These are phyloP conservation scores for Spodoptera litura DNA, from an alignment of 1,140 invertebrate genomes.

Conservation along the genomic window DNA sequence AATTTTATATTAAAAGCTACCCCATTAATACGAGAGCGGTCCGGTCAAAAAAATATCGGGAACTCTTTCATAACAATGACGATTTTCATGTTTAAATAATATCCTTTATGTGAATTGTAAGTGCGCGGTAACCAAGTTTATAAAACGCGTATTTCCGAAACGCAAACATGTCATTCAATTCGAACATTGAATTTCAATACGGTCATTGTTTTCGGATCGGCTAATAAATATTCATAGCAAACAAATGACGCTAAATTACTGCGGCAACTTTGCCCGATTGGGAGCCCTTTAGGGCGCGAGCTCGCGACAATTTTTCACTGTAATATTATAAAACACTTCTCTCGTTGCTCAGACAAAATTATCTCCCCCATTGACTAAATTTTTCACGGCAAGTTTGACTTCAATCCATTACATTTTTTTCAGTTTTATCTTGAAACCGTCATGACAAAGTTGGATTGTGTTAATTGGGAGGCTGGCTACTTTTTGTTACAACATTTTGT, in stretches of 20 bases:
- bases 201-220: conserved; percentile 74
- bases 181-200: conserved; percentile 66
- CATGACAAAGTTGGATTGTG: conserved; percentile 75
- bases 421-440: conserved; percentile 79
- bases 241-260: conserved; percentile 80
- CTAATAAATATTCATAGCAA: conserved; percentile 83
- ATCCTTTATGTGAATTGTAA: conserved; percentile 25
- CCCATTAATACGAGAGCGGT: neutral
- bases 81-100: conserved; percentile 29
- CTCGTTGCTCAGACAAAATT: conserved; percentile 77
- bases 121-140: conserved; percentile 23
- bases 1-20: neutral
- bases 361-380: conserved; percentile 84
- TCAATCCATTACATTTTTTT: conserved; percentile 82
- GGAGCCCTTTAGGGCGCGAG: conserved; percentile 57
- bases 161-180: conserved; percentile 58
- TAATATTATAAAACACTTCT: conserved; percentile 82
- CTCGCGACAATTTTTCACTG: conserved; percentile 80
- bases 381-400: conserved; percentile 84
- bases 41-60: neutral
- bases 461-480: conserved; percentile 78
- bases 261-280: conserved; percentile 67
- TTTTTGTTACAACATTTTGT: conserved; percentile 71
- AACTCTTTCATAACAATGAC: conserved; percentile 7
- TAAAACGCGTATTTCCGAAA: conserved; percentile 38